Conservation (phyloP, 1,140 invertebrate species). For the Ceratoteleas bidentatus region DNA sequence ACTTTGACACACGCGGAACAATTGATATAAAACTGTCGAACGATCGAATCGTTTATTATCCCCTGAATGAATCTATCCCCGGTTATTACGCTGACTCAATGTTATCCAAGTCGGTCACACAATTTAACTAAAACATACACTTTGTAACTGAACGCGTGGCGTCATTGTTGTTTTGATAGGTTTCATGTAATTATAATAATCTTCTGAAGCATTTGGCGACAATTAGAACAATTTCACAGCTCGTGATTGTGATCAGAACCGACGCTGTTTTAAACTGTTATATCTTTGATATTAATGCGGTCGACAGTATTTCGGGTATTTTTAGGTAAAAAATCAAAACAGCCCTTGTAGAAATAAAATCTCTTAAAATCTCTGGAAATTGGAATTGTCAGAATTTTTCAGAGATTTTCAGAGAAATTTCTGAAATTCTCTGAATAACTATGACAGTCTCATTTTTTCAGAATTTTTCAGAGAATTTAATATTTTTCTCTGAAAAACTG, state of each 20-base stretch:
- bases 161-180: conserved; percentile 40
- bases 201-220: conserved; percentile 43
- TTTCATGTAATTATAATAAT: conserved; percentile 59
- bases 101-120: conserved; percentile 27
- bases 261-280: conserved; percentile 38
- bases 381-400: no score
- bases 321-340: no score
- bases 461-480: no score
- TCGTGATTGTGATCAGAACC: conserved; percentile 37
- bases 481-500: no score
- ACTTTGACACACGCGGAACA: no score
- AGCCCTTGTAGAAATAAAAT: no score
- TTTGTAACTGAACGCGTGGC: conserved; percentile 64
- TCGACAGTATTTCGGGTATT: no score
- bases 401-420: no score
- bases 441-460: no score
- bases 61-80: conserved; percentile 31
- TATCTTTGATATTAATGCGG: conserved; percentile 54
- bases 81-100: conserved; percentile 27
- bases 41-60: conserved; percentile 26
- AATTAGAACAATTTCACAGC: conserved; percentile 56
- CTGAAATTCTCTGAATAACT: no score
- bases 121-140: conserved; percentile 47
- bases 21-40: neutral
- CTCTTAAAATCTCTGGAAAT: no score